Conservation (phyloP, 2,797 vertebrate genomes). For the Nasua narica region DNA sequence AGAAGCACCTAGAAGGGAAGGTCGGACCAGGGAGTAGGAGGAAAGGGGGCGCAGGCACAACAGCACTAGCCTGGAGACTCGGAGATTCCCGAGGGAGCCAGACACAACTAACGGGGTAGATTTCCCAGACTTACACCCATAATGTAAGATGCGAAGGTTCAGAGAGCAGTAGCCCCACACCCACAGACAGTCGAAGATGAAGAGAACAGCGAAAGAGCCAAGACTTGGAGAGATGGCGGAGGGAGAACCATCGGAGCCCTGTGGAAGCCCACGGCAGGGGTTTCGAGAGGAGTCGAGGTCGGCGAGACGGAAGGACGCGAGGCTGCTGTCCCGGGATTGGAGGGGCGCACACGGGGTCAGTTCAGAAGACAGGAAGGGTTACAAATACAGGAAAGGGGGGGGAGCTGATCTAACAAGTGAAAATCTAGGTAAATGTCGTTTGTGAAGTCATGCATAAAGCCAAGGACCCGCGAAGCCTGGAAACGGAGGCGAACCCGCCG, state of each 20-base stretch:
- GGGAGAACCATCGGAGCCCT: background rate
- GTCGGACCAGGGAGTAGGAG: background rate
- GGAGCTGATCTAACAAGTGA: background rate
- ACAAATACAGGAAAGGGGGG: background rate
- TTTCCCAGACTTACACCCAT: background rate
- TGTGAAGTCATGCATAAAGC: background rate
- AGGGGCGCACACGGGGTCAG: background rate
- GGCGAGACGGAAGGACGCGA: background rate
- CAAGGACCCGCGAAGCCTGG: too few species aligned
- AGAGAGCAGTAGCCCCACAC: background rate
- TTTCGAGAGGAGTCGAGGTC: accelerated
- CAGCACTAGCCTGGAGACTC: background rate
- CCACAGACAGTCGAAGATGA: background rate
- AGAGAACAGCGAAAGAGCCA: background rate
- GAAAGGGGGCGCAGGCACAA: background rate
- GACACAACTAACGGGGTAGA: background rate
- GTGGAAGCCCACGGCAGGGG: background rate
- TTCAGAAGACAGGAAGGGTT: background rate
- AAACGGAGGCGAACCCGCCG: background rate
- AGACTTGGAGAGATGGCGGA: background rate
- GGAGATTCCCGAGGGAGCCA: too few species aligned
- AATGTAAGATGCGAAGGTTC: background rate
- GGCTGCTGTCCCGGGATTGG: too few species aligned
- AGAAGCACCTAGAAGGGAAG: background rate
- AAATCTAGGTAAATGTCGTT: background rate